Evolutionary conservation across 2,797 vertebrate species (phyloP).

Genomic region (Macropodus opercularis): DNA sequence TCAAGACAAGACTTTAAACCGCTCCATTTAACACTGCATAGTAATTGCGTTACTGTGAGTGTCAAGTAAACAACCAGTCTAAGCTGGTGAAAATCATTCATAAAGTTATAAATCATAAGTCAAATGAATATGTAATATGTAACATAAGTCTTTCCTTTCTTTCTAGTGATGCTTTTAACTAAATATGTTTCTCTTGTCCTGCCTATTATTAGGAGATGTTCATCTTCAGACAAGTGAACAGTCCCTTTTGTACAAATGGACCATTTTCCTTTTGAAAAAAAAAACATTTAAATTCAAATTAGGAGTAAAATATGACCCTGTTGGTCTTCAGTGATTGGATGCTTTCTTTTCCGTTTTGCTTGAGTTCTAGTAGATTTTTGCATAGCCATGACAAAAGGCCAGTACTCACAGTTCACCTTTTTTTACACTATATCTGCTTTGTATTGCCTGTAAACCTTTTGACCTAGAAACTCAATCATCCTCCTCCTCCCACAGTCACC

Average conservation of each 20-base stretch:
- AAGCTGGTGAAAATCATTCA: neutral
- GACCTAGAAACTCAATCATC: slow-evolving; percentile 78
- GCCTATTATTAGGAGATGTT: too few relatives aligned
- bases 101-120: slow-evolving; percentile 4
- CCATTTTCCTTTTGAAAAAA: slow-evolving; percentile 3
- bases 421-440: slow-evolving; percentile 31
- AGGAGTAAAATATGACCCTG: neutral
- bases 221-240: too few relatives aligned
- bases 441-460: slow-evolving; percentile 68
- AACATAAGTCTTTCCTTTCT: too few relatives aligned
- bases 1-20: slow-evolving; percentile 53
- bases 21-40: slow-evolving; percentile 46
- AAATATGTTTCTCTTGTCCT: too few relatives aligned
- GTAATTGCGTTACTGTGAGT: slow-evolving; percentile 28
- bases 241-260: slow-evolving; percentile 3
- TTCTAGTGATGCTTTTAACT: too few relatives aligned
- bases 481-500: slow-evolving; percentile 59
- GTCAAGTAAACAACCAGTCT: neutral
- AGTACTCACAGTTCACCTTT: slow-evolving; percentile 34
- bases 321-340: slow-evolving; percentile 1
- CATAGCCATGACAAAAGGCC: slow-evolving; percentile 19
- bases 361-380: slow-evolving; percentile 23
- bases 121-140: neutral
- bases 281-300: neutral
- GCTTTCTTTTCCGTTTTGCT: slow-evolving; percentile 21